These are phyloP conservation scores for Takifugu bimaculatus DNA, from an alignment of 2,113 vertebrate genomes.

Conservation along the genomic window DNA sequence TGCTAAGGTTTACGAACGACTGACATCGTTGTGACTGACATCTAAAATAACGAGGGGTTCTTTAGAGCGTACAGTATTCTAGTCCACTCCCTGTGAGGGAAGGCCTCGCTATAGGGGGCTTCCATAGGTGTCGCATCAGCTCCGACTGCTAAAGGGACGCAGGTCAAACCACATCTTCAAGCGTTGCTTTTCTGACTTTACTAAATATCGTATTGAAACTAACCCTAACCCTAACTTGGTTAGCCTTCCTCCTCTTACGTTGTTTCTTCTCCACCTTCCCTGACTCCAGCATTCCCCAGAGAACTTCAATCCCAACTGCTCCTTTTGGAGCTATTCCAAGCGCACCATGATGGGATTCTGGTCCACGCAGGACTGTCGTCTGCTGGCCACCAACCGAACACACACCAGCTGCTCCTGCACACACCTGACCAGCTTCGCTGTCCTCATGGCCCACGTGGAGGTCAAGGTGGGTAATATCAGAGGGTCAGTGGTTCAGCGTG, in stretches of 20 bases:
- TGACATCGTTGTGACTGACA: too few species aligned
- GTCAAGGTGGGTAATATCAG: slow-evolving; percentile 78
- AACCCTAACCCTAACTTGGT: too few species aligned
- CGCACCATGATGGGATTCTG: slow-evolving; percentile 96
- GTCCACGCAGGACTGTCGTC: slow-evolving; percentile 96
- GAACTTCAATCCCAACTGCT: slow-evolving; percentile 99
- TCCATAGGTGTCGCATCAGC: too few species aligned
- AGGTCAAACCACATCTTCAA: too few species aligned
- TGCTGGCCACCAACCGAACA: slow-evolving; percentile 90
- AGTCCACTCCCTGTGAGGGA: too few species aligned
- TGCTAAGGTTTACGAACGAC: too few species aligned
- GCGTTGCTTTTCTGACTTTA: background rate
- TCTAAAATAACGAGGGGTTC: too few species aligned
- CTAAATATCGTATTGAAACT: too few species aligned
- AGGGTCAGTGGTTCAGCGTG: slow-evolving; percentile 47
- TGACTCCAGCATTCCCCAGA: slow-evolving; percentile 87
- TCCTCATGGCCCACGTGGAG: slow-evolving; percentile 96
- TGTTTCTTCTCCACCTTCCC: slow-evolving; percentile 2
- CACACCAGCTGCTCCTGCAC: slow-evolving; percentile 98
- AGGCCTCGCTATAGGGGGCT: too few species aligned
- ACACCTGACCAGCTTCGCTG: slow-evolving; percentile 95
- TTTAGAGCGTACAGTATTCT: too few species aligned
- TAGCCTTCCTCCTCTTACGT: background rate
- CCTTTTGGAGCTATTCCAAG: slow-evolving; percentile 98
- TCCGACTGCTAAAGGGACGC: too few species aligned